phyloP scores from a whole-genome alignment of 2,888 invertebrate genomes.

The Iselma pallidipennis region DNA sequence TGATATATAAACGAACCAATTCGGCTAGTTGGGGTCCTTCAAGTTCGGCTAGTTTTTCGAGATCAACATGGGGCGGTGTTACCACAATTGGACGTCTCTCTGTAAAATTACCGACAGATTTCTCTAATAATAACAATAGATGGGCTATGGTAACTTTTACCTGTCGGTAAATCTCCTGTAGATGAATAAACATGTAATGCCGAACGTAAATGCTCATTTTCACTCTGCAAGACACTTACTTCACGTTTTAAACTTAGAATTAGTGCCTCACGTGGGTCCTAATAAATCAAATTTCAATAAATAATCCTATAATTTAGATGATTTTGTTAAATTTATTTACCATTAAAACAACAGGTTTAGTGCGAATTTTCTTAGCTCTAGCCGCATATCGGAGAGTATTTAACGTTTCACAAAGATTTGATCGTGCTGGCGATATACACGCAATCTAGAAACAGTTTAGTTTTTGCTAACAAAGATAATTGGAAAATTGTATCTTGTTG shows the following conservation, averaged over 20 bases:
- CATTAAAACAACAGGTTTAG: constrained; percentile 93
- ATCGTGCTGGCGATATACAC: constrained; percentile 88
- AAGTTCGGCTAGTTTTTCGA: constrained; percentile 73
- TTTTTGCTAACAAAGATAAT: no score
- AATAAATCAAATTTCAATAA: constrained; percentile 21
- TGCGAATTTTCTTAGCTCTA: constrained; percentile 88
- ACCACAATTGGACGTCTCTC: constrained; percentile 50
- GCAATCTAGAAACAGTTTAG: constrained; percentile 81
- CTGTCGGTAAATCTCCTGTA: constrained; percentile 30
- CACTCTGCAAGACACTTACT: constrained; percentile 80
- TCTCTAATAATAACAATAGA: no score
- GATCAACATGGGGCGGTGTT: constrained; percentile 67
- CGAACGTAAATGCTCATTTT: constrained; percentile 85
- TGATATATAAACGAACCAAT: constrained; percentile 82
- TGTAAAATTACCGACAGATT: constrained; percentile 3
- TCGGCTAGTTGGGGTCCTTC: constrained; percentile 81
- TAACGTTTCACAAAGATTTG: constrained; percentile 83
- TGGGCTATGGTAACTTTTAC: neutral
- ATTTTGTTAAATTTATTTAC: constrained; percentile 57
- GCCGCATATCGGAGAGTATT: constrained; percentile 93
- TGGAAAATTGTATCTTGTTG: no score
- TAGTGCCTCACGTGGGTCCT: constrained; percentile 91
- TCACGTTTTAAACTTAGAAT: constrained; percentile 88
- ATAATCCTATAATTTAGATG: constrained; percentile 1
- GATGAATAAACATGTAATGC: constrained; percentile 68